These are phyloP conservation scores for Erebia epiphron DNA, from an alignment of 2,888 invertebrate species.

Conservation along the genomic window DNA sequence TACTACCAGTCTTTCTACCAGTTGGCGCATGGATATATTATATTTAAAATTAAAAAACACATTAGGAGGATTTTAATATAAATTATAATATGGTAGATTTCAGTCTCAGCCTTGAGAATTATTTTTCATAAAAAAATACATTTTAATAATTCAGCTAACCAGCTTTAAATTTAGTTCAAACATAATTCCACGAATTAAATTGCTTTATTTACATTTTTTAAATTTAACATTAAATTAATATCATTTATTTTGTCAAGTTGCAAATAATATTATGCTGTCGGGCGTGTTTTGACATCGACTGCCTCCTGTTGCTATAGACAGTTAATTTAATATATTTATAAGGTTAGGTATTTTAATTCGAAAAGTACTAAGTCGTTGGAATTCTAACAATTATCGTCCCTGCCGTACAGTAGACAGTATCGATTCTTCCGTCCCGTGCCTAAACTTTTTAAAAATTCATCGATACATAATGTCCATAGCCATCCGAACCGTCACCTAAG, in stretches of 20 bases:
- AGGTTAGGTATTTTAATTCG: constrained; percentile 24
- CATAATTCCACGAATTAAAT: neutral
- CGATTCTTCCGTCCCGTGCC: constrained; percentile 77
- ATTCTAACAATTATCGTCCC: constrained; percentile 52
- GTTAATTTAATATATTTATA: constrained; percentile 32
- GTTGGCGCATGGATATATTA: no score
- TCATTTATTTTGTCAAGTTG: constrained; percentile 1
- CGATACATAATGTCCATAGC: constrained; percentile 64
- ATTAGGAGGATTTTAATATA: neutral
- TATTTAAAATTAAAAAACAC: constrained; percentile 4
- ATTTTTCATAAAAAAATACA: neutral
- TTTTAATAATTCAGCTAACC: neutral
- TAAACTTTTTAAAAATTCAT: constrained; percentile 77
- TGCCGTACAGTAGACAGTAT: constrained; percentile 65
- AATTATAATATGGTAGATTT: neutral
- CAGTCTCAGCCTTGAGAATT: neutral
- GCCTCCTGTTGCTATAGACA: constrained; percentile 21
- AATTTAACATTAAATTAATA: neutral
- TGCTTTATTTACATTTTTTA: neutral
- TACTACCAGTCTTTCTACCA: no score
- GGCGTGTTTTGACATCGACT: constrained; percentile 2
- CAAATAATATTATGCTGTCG: neutral
- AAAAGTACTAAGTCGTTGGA: constrained; percentile 33
- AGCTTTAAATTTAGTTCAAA: neutral
- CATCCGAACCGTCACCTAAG: constrained; percentile 52